phyloP scores from a whole-genome alignment of 2,113 vertebrate species.

The Odontesthes bonariensis region DNA sequence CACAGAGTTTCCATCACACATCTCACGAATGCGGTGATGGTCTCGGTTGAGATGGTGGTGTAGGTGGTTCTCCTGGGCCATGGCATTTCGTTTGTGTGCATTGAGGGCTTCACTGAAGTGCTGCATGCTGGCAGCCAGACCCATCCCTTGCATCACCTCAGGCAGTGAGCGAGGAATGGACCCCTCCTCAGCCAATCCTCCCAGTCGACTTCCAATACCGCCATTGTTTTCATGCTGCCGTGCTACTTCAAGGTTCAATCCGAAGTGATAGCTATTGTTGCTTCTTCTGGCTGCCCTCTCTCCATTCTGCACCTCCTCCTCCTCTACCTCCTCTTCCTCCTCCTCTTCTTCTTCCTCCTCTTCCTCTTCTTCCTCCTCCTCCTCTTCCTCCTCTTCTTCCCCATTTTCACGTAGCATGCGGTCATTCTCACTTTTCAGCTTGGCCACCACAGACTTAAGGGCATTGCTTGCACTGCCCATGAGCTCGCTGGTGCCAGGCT shows the following conservation, averaged over 20 bases:
- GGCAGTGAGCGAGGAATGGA: conserved; percentile 89
- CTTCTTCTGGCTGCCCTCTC: conserved; percentile 88
- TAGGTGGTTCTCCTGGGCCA: conserved; percentile 90
- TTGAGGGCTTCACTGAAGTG: conserved; percentile 98
- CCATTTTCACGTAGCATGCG: conserved; percentile 93
- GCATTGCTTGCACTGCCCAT: conserved; percentile 95
- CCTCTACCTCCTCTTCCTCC: conserved; percentile 90
- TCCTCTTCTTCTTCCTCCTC: conserved; percentile 97
- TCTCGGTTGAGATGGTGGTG: conserved; percentile 82
- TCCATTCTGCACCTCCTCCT: conserved; percentile 90
- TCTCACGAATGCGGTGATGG: conserved; percentile 84
- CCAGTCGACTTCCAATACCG: conserved; percentile 75
- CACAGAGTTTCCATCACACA: conserved; percentile 93
- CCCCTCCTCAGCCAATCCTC: conserved; percentile 82
- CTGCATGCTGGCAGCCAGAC: conserved; percentile 97
- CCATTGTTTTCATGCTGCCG: conserved; percentile 95
- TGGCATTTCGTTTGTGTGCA: conserved; percentile 94
- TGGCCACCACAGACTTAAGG: conserved; percentile 98
- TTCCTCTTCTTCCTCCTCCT: conserved; percentile 96
- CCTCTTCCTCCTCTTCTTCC: conserved; percentile 96
- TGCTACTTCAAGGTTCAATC: conserved; percentile 92
- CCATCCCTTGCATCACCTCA: conserved; percentile 98
- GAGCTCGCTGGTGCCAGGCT: conserved; percentile 96
- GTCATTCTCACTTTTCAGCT: conserved; percentile 95
- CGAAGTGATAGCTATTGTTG: conserved; percentile 92